Base-by-base conservation (phyloP, 2,113 vertebrate genomes). In the Ptychochromis oligacanthus region DNA sequence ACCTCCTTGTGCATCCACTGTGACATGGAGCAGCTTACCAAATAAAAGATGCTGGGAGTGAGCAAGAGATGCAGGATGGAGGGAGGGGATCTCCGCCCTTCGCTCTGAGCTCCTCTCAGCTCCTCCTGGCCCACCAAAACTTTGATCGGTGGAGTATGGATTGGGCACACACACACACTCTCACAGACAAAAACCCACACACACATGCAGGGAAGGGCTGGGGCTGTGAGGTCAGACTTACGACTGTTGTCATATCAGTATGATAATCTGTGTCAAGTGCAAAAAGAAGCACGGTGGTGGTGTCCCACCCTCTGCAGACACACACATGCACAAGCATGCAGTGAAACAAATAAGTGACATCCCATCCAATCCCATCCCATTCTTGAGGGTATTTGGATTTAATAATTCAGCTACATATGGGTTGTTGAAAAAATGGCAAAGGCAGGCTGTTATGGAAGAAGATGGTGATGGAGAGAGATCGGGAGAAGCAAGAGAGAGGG, bases 251-350 rank as follows among this genome's bases (percentile, higher is more conserved):
- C 56, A 57, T 83, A 90, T 90, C 85, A 89, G 80, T 82, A 91
- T 90, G 85, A 80, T 90, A 91, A 92, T 94, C 85, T 90, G 75
- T 91, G 91, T 93, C 92, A 94, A 93, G 91, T 91, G 87, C 89
- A 91, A 87, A 92, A 89, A 88, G 82, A 92, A 82, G 38, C 83
- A 70, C 82, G 58, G 10, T 77, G 78, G 75, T 49, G 74, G 64
- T 84, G 52, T 87, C 77, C 64, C 57, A 67, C 46, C 49, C 36
- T 62, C 83, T 55, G 65, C 80, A 81, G 75, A 62, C 46, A 49
- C n/a, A 70, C 14, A 38, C 75, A 64, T 49, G 40, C 46, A 76
- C n/a, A 77, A 38, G 54, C 46, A 79, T 22, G 61, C 54, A 57
- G 14, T 36, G 12, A 77, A 59, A 77, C 46, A 79, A 80, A 84